Evolutionary conservation across 2,888 invertebrate species (phyloP).

Genomic region (Tortrix viridana): DNA sequence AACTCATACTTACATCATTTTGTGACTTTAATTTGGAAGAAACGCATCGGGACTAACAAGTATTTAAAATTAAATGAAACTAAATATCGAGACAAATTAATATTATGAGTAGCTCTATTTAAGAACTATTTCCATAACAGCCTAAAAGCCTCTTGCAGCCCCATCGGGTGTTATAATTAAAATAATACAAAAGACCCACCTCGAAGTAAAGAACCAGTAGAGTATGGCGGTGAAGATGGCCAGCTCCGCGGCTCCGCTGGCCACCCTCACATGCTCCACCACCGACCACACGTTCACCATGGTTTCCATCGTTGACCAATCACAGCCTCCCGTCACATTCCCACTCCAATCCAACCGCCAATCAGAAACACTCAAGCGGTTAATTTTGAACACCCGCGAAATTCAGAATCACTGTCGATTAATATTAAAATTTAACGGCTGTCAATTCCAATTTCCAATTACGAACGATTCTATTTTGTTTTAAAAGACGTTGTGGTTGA

Average conservation of each 20-base stretch:
- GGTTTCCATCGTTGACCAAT: conserved; percentile 70
- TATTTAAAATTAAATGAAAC: too few relatives aligned
- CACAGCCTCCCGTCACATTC: conserved; percentile 66
- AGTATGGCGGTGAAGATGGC: conserved; percentile 85
- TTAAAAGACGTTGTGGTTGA: conserved; percentile 14
- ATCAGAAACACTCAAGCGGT: conserved; percentile 52
- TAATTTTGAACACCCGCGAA: conserved; percentile 58
- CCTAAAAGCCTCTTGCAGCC: too few relatives aligned
- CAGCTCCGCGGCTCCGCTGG: conserved; percentile 85
- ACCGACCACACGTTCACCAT: conserved; percentile 78
- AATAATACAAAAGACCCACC: conserved; percentile 65
- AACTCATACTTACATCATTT: too few relatives aligned
- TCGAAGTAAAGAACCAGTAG: conserved; percentile 86
- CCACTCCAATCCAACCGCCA: conserved; percentile 61
- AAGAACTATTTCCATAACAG: too few relatives aligned
- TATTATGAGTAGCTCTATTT: too few relatives aligned
- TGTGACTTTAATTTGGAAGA: too few relatives aligned
- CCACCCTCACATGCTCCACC: conserved; percentile 79
- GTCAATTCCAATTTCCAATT: conserved; percentile 34
- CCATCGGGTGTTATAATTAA: too few relatives aligned
- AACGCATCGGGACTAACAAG: too few relatives aligned
- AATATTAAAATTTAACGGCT: conserved; percentile 19
- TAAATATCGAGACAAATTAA: too few relatives aligned
- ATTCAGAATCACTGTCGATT: conserved; percentile 31
- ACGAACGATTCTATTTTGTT: neutral